These are phyloP conservation scores for Oryzias woworae DNA, from an alignment of 2,113 vertebrate genomes.

Conservation along the genomic window DNA sequence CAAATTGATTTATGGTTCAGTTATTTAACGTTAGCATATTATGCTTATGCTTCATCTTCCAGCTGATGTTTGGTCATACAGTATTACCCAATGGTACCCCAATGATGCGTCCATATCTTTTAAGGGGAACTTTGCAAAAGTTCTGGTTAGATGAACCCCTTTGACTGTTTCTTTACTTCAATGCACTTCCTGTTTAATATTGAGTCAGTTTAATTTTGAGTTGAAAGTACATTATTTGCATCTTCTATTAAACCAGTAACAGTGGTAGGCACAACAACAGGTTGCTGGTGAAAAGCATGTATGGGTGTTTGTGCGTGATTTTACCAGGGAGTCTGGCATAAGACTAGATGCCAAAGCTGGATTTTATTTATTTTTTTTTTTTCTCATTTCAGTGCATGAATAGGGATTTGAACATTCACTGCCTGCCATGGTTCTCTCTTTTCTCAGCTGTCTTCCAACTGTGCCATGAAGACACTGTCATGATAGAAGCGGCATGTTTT, in stretches of 20 bases:
- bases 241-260: neutral
- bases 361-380: neutral
- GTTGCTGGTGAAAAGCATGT: constrained; percentile 39
- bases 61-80: constrained; percentile 10
- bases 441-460: constrained; percentile 26
- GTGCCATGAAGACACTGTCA: constrained; percentile 23
- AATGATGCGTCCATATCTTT: no score
- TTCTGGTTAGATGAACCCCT: no score
- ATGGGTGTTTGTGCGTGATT: constrained; percentile 4
- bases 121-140: no score
- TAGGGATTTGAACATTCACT: constrained; percentile 41
- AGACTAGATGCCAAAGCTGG: constrained; percentile 28
- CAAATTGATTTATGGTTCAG: constrained; percentile 19
- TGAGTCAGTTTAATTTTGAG: no score
- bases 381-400: constrained; percentile 44
- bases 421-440: constrained; percentile 28
- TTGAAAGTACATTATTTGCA: neutral
- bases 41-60: constrained; percentile 48
- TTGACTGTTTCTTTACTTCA: no score
- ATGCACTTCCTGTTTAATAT: no score
- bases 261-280: neutral
- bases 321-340: neutral
- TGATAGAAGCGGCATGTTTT: constrained; percentile 17
- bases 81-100: no score
- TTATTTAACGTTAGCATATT: constrained; percentile 76